phyloP scores from a whole-genome alignment of 1,140 invertebrate genomes.

The Gryllus bimaculatus region DNA sequence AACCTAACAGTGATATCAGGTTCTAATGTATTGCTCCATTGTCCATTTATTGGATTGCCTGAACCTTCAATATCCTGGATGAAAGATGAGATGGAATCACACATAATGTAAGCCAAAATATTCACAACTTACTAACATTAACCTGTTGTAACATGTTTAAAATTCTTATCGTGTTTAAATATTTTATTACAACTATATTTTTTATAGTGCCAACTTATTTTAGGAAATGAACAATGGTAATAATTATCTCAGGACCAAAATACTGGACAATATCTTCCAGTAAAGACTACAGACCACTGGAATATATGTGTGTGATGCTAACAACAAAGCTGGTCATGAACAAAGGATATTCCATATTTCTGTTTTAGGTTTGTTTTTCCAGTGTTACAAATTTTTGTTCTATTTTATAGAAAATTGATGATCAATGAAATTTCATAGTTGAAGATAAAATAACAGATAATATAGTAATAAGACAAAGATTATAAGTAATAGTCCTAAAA shows the following conservation, averaged over 20 bases:
- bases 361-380: constrained; percentile 21
- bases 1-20: constrained; percentile 22
- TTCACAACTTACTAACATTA: too few relatives aligned
- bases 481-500: too few relatives aligned
- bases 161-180: too few relatives aligned
- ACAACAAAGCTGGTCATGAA: constrained; percentile 20
- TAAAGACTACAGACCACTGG: constrained; percentile 18
- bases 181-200: too few relatives aligned
- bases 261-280: constrained; percentile 15
- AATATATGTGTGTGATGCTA: constrained; percentile 22
- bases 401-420: too few relatives aligned
- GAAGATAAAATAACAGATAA: too few relatives aligned
- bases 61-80: constrained; percentile 23
- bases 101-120: constrained; percentile 14
- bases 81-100: constrained; percentile 14
- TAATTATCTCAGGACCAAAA: constrained; percentile 12
- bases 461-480: too few relatives aligned
- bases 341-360: constrained; percentile 21
- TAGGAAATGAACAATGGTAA: background rate
- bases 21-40: constrained; percentile 20
- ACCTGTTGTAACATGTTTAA: too few relatives aligned
- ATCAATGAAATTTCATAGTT: too few relatives aligned
- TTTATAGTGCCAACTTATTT: background rate
- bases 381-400: background rate
- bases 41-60: constrained; percentile 25